Conservation (phyloP, 2,113 vertebrate genomes). For the Pelusios castaneus region DNA sequence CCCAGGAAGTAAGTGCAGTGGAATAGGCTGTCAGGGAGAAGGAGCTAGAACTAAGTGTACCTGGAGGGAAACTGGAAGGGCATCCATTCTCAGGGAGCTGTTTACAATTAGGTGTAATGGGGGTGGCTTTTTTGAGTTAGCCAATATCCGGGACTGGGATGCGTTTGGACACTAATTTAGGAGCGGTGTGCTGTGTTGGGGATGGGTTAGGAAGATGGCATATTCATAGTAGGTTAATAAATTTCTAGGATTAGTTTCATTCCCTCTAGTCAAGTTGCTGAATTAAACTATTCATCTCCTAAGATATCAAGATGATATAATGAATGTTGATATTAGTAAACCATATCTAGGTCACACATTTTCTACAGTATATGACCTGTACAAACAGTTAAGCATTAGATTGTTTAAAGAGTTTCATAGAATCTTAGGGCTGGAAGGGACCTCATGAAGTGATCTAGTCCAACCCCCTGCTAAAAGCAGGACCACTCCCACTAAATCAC, state of each 20-base stretch:
- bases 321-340: not conserved
- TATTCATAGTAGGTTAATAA: not conserved
- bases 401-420: not conserved
- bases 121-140: fast-evolving
- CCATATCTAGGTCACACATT: not conserved
- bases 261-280: not conserved
- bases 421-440: too few species aligned
- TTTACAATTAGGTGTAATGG: not conserved
- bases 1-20: not conserved
- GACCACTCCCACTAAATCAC: too few species aligned
- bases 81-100: fast-evolving
- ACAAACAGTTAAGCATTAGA: conserved; percentile 24
- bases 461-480: too few species aligned
- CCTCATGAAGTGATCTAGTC: too few species aligned
- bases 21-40: not conserved
- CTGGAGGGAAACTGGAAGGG: not conserved
- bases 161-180: not conserved
- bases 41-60: not conserved
- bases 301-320: not conserved
- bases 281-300: conserved; percentile 16
- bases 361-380: not conserved
- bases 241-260: not conserved
- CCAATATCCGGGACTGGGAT: fast-evolving
- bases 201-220: not conserved
- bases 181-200: not conserved